These are phyloP conservation scores for Aphaenogaster ashmeadi DNA, from an alignment of 1,140 invertebrate genomes.

Conservation along the genomic window DNA sequence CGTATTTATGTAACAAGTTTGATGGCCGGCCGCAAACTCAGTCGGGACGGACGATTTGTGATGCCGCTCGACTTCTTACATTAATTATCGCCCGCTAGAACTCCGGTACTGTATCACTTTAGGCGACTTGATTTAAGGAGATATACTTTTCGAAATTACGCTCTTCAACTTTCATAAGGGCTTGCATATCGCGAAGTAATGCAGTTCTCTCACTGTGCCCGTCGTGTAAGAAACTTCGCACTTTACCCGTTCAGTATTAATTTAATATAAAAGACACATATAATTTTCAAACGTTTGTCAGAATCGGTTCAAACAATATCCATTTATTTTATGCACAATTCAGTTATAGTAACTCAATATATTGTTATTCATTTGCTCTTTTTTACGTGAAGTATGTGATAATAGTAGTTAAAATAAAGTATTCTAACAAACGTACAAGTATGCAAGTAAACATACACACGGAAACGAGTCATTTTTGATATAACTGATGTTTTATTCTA, in stretches of 20 bases:
- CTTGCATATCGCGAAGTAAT: constrained; percentile 33
- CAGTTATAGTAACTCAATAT: background rate
- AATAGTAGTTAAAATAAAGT: background rate
- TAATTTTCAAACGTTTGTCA: constrained; percentile 22
- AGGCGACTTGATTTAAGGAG: constrained; percentile 58
- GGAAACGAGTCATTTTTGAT: constrained; percentile 1
- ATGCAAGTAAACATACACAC: background rate
- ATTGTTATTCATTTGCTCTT: background rate
- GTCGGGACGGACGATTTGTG: constrained; percentile 50
- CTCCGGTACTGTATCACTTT: constrained; percentile 44
- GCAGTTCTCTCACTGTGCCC: background rate
- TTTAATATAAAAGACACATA: constrained; percentile 14
- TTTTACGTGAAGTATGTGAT: background rate
- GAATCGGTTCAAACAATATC: background rate
- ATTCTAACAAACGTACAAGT: background rate
- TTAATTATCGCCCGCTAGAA: constrained; percentile 32
- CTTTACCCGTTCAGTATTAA: constrained; percentile 29
- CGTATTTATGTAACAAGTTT: constrained; percentile 59
- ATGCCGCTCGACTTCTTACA: constrained; percentile 49
- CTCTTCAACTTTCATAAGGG: constrained; percentile 39
- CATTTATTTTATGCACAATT: background rate
- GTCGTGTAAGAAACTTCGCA: constrained; percentile 42
- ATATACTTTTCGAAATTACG: constrained; percentile 40
- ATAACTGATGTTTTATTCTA: constrained; percentile 1
- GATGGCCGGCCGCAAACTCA: constrained; percentile 49